Evolutionary conservation across 1,140 invertebrate species (phyloP).

Genomic region (Bradynema listronoti): DNA sequence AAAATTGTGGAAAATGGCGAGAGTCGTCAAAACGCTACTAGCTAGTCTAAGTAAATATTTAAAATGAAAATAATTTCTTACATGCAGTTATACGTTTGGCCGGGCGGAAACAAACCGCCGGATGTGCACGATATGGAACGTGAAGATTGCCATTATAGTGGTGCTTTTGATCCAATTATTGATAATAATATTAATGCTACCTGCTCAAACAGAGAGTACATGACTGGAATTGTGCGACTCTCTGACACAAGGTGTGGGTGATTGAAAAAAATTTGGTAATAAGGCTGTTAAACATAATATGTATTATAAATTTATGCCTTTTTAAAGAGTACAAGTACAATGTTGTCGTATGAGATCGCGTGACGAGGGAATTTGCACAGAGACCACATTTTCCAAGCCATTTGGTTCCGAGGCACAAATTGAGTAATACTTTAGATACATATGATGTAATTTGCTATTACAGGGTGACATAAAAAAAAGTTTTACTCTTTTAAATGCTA

Average conservation of each 20-base stretch:
- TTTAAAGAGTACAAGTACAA: slow-evolving; percentile 54
- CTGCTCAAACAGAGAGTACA: slow-evolving; percentile 47
- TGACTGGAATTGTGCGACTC: slow-evolving; percentile 50
- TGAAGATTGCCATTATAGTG: slow-evolving; percentile 52
- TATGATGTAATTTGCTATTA: slow-evolving; percentile 2
- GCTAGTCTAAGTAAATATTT: no score
- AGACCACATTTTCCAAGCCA: slow-evolving; percentile 46
- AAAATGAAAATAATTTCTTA: slow-evolving; percentile 18
- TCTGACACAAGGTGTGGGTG: slow-evolving; percentile 48
- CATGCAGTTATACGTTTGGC: slow-evolving; percentile 42
- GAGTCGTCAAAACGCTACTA: no score
- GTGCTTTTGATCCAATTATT: slow-evolving; percentile 50
- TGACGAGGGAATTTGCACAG: slow-evolving; percentile 46
- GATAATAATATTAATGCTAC: slow-evolving; percentile 39
- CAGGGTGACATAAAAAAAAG: no score
- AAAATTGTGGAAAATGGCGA: no score
- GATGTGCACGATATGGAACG: slow-evolving; percentile 47
- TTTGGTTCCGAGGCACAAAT: slow-evolving; percentile 41
- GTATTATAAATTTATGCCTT: neutral
- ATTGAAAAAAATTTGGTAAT: neutral
- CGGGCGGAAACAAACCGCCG: slow-evolving; percentile 52
- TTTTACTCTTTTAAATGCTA: no score
- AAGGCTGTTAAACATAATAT: neutral
- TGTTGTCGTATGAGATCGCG: slow-evolving; percentile 49
- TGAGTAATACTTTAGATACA: slow-evolving; percentile 42